Evolutionary conservation across 2,113 vertebrate species (phyloP).

Genomic region (Oriolus oriolus): DNA sequence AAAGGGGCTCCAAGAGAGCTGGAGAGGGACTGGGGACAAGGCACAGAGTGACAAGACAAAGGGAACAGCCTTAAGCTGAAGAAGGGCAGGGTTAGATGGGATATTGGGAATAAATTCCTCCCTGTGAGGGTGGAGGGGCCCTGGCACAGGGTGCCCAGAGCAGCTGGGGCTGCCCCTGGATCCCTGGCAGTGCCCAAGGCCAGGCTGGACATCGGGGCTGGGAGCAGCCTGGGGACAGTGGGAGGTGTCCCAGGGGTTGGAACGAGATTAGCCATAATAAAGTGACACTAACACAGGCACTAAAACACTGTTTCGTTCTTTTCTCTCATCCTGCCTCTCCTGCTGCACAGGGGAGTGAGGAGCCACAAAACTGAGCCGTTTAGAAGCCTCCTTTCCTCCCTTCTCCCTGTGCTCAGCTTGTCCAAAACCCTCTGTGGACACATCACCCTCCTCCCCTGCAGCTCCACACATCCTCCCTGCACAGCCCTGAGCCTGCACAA

Average conservation of each 20-base stretch:
- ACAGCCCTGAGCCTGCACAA: neutral
- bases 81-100: neutral
- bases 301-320: neutral
- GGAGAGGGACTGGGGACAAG: neutral
- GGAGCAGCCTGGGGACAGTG: neutral
- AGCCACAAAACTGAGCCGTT: neutral
- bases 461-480: neutral
- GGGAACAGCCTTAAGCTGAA: neutral
- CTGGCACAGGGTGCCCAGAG: neutral
- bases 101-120: neutral
- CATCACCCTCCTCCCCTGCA: neutral
- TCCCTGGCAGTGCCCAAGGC: neutral
- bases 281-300: neutral
- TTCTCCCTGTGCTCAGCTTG: too few species aligned
- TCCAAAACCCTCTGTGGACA: neutral
- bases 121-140: fast-evolving
- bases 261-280: neutral
- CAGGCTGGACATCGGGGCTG: neutral
- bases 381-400: neutral
- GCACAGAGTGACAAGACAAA: neutral
- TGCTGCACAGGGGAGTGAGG: fast-evolving
- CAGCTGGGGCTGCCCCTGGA: neutral
- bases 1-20: neutral
- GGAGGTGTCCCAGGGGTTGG: neutral
- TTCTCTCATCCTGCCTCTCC: neutral